Evolutionary conservation across 2,113 vertebrate species (phyloP).

Genomic region (Muntiacus muntjak): DNA sequence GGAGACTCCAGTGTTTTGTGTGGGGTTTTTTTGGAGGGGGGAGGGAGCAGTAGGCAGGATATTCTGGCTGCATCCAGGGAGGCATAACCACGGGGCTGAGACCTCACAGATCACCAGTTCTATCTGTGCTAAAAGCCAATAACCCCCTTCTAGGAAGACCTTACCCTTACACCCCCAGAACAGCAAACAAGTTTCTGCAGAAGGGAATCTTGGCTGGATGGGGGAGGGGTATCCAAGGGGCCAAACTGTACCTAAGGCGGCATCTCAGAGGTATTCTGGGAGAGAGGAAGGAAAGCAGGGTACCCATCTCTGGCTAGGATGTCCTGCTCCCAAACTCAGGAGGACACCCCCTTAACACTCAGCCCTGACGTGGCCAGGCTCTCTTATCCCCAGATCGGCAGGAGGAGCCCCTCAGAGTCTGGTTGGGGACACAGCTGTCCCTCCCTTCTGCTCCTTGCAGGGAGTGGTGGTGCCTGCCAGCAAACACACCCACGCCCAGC

Average conservation of each 20-base stretch:
- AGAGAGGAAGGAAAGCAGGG: neutral
- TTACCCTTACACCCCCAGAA: neutral
- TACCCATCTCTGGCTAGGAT: fast-evolving
- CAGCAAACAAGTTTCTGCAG: neutral
- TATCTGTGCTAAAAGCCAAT: neutral
- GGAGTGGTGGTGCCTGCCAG: neutral
- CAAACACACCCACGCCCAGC: neutral
- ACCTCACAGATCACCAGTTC: neutral
- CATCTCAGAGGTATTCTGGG: neutral
- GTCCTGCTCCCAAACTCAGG: neutral
- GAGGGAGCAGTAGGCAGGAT: neutral
- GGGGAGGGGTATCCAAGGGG: neutral
- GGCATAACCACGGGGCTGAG: fast-evolving
- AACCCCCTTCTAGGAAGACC: neutral
- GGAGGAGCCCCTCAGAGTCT: neutral
- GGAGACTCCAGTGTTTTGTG: neutral
- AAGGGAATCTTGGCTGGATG: neutral
- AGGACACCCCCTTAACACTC: neutral
- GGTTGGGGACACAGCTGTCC: neutral
- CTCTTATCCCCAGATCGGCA: neutral
- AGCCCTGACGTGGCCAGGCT: fast-evolving
- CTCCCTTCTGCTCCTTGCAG: neutral
- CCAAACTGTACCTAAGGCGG: neutral
- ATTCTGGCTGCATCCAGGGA: neutral
- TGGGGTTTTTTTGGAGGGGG: no score